Evolutionary conservation across 2,888 invertebrate genomes (phyloP), one percentile per base, ranked within the genome.

Genomic region (Parapristionchus giblindavisi): DNA sequence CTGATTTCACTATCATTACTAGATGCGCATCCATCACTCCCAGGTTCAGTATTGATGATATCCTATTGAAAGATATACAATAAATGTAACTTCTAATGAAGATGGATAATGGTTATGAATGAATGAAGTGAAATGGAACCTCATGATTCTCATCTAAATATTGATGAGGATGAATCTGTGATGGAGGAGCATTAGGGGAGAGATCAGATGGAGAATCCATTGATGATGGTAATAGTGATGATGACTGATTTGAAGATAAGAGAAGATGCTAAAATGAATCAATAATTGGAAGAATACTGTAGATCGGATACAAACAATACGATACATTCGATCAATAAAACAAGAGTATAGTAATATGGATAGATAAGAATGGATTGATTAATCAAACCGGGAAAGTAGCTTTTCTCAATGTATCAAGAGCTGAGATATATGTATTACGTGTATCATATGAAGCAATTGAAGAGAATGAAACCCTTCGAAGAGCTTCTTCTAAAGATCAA

Each of bases 151-250:
- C n/a, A n/a, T n/a, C n/a, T n/a, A n/a, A n/a, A n/a, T n/a, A n/a
- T n/a, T n/a, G n/a, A n/a, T n/a, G n/a, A n/a, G n/a, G n/a, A n/a
- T n/a, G n/a, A n/a, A 63, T 63, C 27, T 40, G 40, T 40, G 40
- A 38, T 60, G 81, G 81, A 56, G 80, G 81, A 48, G 80, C 80
- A 65, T 82, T 81, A 43, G 82, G 82, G 40, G 82, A 82, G 65
- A 82, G 77, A 78, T 82, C 81, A 40, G 80, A 77, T 21, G 81
- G 82, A 51, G 82, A 82, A 60, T 82, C 82, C 82, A 82, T 82
- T 75, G 58, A 24, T 27, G 11, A 34, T 34, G 32, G 27, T 29
- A 34, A 34, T 56, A 38, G 38, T 34, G 32, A 38, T 29, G 51
- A 34, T 56, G 54, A 54, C 2, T 34, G 24, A 27, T 34, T 34